A percentile compares a stretch with the other conserved stretches of the same genome.
phyloP scores from a whole-genome alignment of 2,888 invertebrate genomes.

The Villa cingulata region DNA sequence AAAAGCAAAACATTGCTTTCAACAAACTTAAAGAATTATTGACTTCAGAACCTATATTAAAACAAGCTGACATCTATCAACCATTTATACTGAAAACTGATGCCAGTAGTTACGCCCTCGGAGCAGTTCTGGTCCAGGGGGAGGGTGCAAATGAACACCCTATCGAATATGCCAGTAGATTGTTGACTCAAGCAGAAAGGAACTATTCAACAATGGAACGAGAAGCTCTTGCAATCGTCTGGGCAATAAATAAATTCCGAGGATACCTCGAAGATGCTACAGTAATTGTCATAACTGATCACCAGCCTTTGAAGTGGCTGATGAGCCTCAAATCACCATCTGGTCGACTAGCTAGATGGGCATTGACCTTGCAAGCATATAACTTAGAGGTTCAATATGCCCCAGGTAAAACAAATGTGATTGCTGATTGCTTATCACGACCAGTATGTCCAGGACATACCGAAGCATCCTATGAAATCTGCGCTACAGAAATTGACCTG shows the following conservation, averaged over 20 bases:
- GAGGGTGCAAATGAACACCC: not conserved
- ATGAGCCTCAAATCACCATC: not conserved
- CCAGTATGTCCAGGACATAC: not conserved
- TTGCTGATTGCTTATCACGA: conserved; percentile 6
- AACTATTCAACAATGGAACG: not conserved
- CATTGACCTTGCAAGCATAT: not conserved
- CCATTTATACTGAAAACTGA: too few species aligned
- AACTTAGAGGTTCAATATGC: conserved; percentile 1
- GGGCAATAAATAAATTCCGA: not conserved
- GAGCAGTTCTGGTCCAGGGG: too few species aligned
- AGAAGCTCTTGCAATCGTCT: not conserved
- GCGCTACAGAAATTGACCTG: not conserved
- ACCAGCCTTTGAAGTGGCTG: conserved; percentile 7
- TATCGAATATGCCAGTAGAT: conserved; percentile 16
- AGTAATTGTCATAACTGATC: not conserved
- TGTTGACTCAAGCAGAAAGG: not conserved
- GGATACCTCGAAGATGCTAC: not conserved
- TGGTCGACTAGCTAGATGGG: conserved; percentile 1
- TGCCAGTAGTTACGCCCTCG: too few species aligned
- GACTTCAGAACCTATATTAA: conserved; percentile 16
- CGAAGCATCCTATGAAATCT: not conserved
- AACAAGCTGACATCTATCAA: conserved; percentile 15
- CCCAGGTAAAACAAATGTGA: conserved; percentile 3
- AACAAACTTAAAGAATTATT: conserved; percentile 14
- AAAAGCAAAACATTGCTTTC: conserved; percentile 16